Base-by-base conservation (phyloP, 2,888 invertebrate species). In the Dynastes grantii region DNA sequence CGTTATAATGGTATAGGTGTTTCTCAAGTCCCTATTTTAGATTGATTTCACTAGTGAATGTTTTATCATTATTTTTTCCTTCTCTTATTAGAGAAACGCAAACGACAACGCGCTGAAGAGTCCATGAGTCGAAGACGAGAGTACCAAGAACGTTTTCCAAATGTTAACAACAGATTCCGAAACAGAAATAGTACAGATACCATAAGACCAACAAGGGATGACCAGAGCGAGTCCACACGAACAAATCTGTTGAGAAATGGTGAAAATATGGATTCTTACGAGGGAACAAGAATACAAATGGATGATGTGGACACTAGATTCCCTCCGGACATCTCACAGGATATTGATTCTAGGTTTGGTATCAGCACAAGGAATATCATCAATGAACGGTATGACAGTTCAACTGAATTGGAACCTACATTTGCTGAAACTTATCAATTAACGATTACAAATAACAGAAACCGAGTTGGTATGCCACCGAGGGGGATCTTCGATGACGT, bases 401-500 rank as follows among this genome's bases (percentile, higher is more conserved):
- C 87, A 40, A 86, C 86, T 58, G 89, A 89, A 70, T 83, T 87
- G 61, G 87, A 87, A 51, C 84, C 86, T 6, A 87, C 87, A 71
- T 89, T 88, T 81, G 81, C 87, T 16, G 88, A 87, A 80, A 85
- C 87, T 75, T 89, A 89, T 82, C 87, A 89, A 65, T 83, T 85
- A 16, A 75, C 61, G 11, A 88, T 88, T 79, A 86, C 86, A 13
- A 84, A 84, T 81, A 85, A 86, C 82, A 85, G 85, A 67, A 84
- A 83, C 77, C 82, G 78, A 22, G 78, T 78, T 16, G 93, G 93
- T 0, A 92, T 92, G 80, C 94, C 95, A 0, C 96, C 95, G 0
- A 90, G 94, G 82, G 95, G 95, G 9, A 91, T 96, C 79, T 96
- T 96, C 83, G 96, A 96, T 86, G 96, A 96, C 87, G 95, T 96